A percentile compares a stretch with the other conserved stretches of the same genome.
phyloP scores from a whole-genome alignment of 2,888 invertebrate genomes.

The Standfussiana lucernea region DNA sequence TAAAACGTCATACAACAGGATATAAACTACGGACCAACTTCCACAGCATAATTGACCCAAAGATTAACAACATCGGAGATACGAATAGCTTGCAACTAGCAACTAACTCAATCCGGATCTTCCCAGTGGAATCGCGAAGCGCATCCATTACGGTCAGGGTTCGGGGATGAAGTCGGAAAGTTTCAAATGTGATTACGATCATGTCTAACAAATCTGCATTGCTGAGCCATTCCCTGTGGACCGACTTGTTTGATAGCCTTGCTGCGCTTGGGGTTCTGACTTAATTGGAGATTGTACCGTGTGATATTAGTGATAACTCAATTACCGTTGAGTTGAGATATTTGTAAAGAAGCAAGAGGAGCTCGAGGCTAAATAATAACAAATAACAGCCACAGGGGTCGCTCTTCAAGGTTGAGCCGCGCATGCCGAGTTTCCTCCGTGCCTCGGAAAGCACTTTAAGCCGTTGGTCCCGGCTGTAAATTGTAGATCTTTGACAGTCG shows the following conservation, averaged over 20 bases:
- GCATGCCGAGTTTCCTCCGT: no score
- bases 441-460: no score
- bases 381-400: no score
- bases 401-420: no score
- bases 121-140: constrained; percentile 41
- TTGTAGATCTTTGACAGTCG: no score
- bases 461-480: no score
- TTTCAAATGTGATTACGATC: constrained; percentile 28
- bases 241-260: constrained; percentile 1
- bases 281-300: background rate
- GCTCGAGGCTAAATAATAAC: no score
- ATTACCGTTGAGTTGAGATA: background rate
- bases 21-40: constrained; percentile 13
- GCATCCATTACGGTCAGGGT: constrained; percentile 18
- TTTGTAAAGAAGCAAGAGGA: background rate
- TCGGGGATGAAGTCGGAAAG: constrained; percentile 32
- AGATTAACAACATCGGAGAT: constrained; percentile 31
- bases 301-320: background rate
- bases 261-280: background rate
- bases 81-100: constrained; percentile 1
- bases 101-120: constrained; percentile 35
- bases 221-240: constrained; percentile 21
- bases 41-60: constrained; percentile 25
- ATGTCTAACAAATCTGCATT: constrained; percentile 42
- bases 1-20: background rate